Evolutionary conservation across 2,113 vertebrate species (phyloP).

Genomic region (Pseudolaguvia tuberculata): DNA sequence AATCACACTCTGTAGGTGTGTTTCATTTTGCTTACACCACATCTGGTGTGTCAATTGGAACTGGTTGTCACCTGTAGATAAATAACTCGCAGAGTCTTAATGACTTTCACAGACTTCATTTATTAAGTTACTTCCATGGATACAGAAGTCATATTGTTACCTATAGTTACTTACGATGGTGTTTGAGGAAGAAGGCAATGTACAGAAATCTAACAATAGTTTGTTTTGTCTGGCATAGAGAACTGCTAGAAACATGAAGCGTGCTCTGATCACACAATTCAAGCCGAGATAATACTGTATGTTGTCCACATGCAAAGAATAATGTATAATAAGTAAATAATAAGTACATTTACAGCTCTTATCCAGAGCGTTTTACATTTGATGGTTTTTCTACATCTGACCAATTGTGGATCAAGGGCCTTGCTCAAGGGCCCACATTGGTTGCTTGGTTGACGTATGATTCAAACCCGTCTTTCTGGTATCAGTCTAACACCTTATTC

Average conservation of each 20-base stretch:
- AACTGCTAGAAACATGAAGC: constrained; percentile 48
- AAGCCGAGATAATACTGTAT: constrained; percentile 42
- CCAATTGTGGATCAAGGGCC: too few relatives aligned
- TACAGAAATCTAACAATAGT: not conserved
- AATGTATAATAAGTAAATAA: constrained; percentile 34
- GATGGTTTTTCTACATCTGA: too few relatives aligned
- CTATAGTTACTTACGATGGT: not conserved
- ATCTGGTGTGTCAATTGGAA: constrained; percentile 27
- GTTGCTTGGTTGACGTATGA: too few relatives aligned
- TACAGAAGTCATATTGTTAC: not conserved
- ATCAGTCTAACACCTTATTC: too few relatives aligned
- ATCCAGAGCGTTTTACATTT: too few relatives aligned
- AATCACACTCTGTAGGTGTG: constrained; percentile 39
- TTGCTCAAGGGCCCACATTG: too few relatives aligned
- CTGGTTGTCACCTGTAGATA: constrained; percentile 13
- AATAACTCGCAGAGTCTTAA: not conserved
- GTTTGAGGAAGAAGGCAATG: not conserved
- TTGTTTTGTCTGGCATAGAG: constrained; percentile 38
- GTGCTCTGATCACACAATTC: constrained; percentile 35
- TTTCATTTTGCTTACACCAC: constrained; percentile 46
- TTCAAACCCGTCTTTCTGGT: too few relatives aligned
- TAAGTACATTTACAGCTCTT: too few relatives aligned
- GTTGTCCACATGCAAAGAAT: constrained; percentile 37
- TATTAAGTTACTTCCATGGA: not conserved
- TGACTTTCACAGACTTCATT: not conserved